Evolutionary conservation across 2,888 invertebrate species (phyloP).

Genomic region (Ganaspis brasiliensis): DNA sequence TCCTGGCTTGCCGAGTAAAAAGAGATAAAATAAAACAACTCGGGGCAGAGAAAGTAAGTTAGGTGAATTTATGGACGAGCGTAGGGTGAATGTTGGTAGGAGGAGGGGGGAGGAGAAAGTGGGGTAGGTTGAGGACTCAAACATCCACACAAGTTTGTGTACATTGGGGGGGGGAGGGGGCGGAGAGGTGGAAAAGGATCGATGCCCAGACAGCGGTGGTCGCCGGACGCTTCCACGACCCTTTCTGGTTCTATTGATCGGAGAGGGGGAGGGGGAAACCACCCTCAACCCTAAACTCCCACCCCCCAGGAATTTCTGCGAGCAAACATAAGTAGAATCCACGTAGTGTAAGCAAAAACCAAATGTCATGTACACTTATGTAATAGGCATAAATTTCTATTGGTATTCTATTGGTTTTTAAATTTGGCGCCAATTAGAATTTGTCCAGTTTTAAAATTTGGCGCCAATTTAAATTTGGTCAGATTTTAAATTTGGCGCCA

Average conservation of each 20-base stretch:
- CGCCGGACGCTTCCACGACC: conserved; percentile 68
- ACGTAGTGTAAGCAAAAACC: conserved; percentile 27
- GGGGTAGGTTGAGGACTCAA: conserved; percentile 46
- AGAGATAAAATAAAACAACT: conserved; percentile 46
- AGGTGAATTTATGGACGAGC: conserved; percentile 9
- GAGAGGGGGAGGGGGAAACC: conserved; percentile 40
- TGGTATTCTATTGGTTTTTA: not conserved
- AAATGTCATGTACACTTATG: conserved; percentile 18
- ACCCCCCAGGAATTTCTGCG: not conserved
- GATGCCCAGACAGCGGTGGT: conserved; percentile 70
- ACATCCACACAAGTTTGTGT: conserved; percentile 30
- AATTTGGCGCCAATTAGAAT: not conserved
- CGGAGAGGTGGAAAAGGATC: conserved; percentile 60
- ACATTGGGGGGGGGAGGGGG: conserved; percentile 40
- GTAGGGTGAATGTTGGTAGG: conserved; percentile 11
- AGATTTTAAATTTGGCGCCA: not conserved
- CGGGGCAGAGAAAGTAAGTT: conserved; percentile 47
- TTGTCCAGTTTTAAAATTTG: not conserved
- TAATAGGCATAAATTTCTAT: not conserved
- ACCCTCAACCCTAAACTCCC: not conserved
- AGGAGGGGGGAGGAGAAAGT: not conserved
- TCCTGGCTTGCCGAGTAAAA: conserved; percentile 7
- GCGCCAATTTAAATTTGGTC: not conserved
- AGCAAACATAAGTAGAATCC: conserved; percentile 34
- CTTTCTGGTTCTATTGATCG: conserved; percentile 73